Evolutionary conservation across 1,140 invertebrate genomes (phyloP), one percentile per base, ranked within the genome.

Genomic region (Diabrotica virgifera): DNA sequence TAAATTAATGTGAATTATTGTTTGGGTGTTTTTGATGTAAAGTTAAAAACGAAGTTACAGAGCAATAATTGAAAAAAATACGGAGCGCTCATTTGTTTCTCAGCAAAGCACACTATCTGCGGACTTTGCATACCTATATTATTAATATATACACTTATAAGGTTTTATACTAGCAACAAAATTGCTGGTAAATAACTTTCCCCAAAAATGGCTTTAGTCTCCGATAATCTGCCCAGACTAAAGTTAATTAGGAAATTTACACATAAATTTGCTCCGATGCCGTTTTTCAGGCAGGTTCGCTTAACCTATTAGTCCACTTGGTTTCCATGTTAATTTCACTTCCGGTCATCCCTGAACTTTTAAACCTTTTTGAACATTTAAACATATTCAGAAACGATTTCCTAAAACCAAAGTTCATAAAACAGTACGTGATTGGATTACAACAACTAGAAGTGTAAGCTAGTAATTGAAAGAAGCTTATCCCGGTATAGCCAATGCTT

Each of bases 351-450:
- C 13, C 13, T 4, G 53, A 58, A 12, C 66, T 59, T 36, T 62
- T 69, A 13, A 55, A 63, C 12, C 59, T 60, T 60, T 72, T 76
- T 24, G 74, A 69, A 68, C 85, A 86, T 35, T 80, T 79, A 68
- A 88, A 86, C 2, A 84, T 78, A 63, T 83, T 79, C 6, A 84
- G 69, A 70, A 89, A 89, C 7, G 84, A 83, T 65, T 85, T 82
- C 9, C 89, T 76, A 76, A 91, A 91, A 63, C 85, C 85, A 12
- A 80, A 82, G 76, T 89, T 90, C 87, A 91, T 87, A 78, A 91
- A 91, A 76, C 87, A 90, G 76, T 90, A 90, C 0, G 89, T 90
- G 66, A 91, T 88, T 5, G 89, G 89, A 77, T 91, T 91, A 69
- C 87, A 88, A 74, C 88, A 91, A 13, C 85, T 87, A 0, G 86